Base-by-base conservation (phyloP, 1,140 invertebrate species). In the Mizuhopecten yessoensis region DNA sequence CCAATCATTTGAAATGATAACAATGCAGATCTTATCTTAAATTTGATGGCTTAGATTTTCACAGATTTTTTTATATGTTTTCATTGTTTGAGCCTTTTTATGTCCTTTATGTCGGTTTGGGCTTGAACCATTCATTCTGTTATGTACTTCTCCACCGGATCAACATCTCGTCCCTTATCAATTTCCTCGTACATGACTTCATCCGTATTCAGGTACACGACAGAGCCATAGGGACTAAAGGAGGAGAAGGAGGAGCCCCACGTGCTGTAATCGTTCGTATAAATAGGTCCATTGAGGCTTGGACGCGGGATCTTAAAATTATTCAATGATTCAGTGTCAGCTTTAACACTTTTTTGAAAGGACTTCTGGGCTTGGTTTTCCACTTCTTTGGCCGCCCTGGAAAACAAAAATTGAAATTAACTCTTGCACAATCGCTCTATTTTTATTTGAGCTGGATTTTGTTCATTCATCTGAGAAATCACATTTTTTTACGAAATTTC, bases 141-240 rank as follows among this genome's bases (percentile, higher is more conserved):
- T 2, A 17, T 5, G 1, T 75, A 17, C 11, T n/a, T 75, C 57
- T 75, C 57, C 57, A n/a, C 57, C 1, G 0, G 2, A 1, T n/a
- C 5, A 9, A 5, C 17, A 5, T 75, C 57, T 75, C 5, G 57
- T 9, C 29, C 57, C n/a, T 75, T 75, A 17, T 75, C 57, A 29
- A 75, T 75, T n/a, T 75, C 57, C 23, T 75, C 57, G 57, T 75
- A 75, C 57, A 75, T 75, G 23, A 75, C 57, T n/a, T 75, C 57
- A 5, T 75, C 57, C 5, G 9, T 5, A 13, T 75, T 75, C 23
- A 75, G 11, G 9, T 23, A 75, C 57, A 75, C 5, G 23, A 75
- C 57, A 7, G 57, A 75, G 23, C 57, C 57, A 17, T 75, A 75
- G 57, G 57, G 57, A 75, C 57, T 75, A 11, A 75, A 75, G 1